These are phyloP conservation scores for Ricordea florida DNA, from an alignment of 92 coral and sea anemone genomes.

Conservation along the genomic window DNA sequence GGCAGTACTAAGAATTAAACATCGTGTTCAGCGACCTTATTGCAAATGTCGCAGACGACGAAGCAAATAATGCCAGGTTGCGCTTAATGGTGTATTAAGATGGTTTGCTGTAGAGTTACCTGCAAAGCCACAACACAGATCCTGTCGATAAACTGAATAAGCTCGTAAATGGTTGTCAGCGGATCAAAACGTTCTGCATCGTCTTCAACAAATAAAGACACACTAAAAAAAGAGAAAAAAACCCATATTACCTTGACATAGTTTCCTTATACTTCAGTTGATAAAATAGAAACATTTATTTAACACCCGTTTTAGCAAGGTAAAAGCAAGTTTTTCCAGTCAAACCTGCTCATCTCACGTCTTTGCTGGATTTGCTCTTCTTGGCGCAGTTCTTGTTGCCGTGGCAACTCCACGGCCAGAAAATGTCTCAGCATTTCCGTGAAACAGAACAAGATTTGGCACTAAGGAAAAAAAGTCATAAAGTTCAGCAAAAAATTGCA, in stretches of 20 bases:
- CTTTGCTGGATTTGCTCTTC: slow-evolving; percentile 10
- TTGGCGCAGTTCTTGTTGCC: slow-evolving; percentile 58
- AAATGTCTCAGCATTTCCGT: slow-evolving; percentile 84
- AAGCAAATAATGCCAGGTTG: too few species aligned
- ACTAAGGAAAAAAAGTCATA: slow-evolving; percentile 44
- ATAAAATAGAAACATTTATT: too few species aligned
- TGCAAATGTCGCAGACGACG: too few species aligned
- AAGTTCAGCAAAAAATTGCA: neutral
- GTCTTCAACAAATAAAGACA: slow-evolving; percentile 67
- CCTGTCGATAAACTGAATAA: slow-evolving; percentile 80
- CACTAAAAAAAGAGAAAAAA: slow-evolving; percentile 6
- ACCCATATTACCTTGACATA: neutral
- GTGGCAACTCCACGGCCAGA: slow-evolving; percentile 73
- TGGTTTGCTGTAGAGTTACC: slow-evolving; percentile 62
- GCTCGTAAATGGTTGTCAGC: slow-evolving; percentile 64
- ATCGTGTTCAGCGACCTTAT: too few species aligned
- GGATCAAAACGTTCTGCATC: slow-evolving; percentile 55
- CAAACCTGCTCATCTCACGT: neutral
- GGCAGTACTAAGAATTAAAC: too few species aligned
- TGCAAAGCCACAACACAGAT: slow-evolving; percentile 79
- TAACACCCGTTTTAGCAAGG: too few species aligned
- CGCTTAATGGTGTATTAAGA: too few species aligned
- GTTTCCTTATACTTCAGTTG: neutral
- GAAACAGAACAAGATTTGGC: slow-evolving; percentile 88
- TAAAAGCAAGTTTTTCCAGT: too few species aligned